Conservation (phyloP, 2,888 invertebrate genomes). For the Lasioglossum leucozonium region DNA sequence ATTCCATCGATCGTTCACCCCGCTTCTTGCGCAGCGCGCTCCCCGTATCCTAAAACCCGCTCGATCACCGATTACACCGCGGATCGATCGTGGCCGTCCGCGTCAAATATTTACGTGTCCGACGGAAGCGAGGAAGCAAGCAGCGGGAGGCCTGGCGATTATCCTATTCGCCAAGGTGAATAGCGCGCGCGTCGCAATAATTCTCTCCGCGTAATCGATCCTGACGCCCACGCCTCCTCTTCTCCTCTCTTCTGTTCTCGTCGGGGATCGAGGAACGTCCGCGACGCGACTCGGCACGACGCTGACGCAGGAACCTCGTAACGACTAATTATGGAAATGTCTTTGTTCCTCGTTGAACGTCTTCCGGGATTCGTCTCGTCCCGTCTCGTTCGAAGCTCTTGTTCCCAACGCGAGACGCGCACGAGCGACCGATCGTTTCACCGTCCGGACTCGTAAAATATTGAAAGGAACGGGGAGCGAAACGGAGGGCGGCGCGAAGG, state of each 20-base stretch:
- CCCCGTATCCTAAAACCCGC: neutral
- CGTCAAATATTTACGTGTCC: conserved; percentile 1
- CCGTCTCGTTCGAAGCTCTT: neutral
- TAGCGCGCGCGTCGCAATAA: conserved; percentile 26
- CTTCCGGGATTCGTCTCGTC: conserved; percentile 58
- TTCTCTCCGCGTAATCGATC: conserved; percentile 63
- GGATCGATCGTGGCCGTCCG: neutral
- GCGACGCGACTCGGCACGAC: conserved; percentile 45
- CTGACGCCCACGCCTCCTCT: conserved; percentile 45
- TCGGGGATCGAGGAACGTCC: conserved; percentile 29
- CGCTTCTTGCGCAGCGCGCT: neutral
- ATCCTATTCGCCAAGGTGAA: conserved; percentile 22
- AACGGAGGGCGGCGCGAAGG: neutral
- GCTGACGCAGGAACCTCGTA: conserved; percentile 59
- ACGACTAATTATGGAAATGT: conserved; percentile 72
- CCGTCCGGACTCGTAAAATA: conserved; percentile 2
- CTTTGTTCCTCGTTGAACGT: conserved; percentile 70
- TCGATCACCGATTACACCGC: neutral
- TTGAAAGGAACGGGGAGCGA: conserved; percentile 13
- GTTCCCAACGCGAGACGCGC: neutral
- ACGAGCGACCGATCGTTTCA: neutral
- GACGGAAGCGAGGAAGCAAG: conserved; percentile 11
- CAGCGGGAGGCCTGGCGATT: neutral
- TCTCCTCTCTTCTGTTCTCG: neutral
- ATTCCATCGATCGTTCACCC: neutral